Conservation (phyloP, 2,888 invertebrate species). For the Tubulanus polymorphus region DNA sequence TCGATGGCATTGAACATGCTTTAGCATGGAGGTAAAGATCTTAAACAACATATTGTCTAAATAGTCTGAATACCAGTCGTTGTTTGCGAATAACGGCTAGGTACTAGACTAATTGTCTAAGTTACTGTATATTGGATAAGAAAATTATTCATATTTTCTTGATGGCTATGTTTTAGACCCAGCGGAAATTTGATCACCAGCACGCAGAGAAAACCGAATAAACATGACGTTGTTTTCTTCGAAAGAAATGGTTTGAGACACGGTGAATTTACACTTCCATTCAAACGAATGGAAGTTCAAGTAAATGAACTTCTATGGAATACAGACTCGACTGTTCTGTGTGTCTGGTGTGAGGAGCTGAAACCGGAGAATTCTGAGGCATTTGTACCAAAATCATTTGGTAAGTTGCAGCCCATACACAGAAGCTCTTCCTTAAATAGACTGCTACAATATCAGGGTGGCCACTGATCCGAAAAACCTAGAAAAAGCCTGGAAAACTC, state of each 20-base stretch:
- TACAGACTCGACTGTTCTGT: slow-evolving; percentile 66
- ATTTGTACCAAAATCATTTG: slow-evolving; percentile 24
- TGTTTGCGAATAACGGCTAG: neutral
- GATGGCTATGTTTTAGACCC: slow-evolving; percentile 64
- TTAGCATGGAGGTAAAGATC: slow-evolving; percentile 58
- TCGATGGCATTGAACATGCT: slow-evolving; percentile 59
- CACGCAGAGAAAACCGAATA: slow-evolving; percentile 50
- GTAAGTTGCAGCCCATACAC: slow-evolving; percentile 20
- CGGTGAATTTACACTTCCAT: slow-evolving; percentile 70
- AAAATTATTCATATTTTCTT: neutral
- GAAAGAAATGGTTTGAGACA: slow-evolving; percentile 89
- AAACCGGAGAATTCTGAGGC: slow-evolving; percentile 5
- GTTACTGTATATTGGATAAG: slow-evolving; percentile 3
- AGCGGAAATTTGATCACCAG: slow-evolving; percentile 75
- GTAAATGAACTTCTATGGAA: slow-evolving; percentile 70
- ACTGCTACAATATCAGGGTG: no score
- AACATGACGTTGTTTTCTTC: slow-evolving; percentile 74
- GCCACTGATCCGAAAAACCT: no score
- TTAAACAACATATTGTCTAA: neutral
- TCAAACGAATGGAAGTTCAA: slow-evolving; percentile 54
- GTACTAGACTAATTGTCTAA: slow-evolving; percentile 5
- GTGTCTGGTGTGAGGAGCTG: slow-evolving; percentile 46
- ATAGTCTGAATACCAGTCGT: neutral
- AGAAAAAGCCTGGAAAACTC: no score
- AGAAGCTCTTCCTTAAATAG: no score